Conservation (phyloP, 1,140 invertebrate species). For the Bombyx mandarina region DNA sequence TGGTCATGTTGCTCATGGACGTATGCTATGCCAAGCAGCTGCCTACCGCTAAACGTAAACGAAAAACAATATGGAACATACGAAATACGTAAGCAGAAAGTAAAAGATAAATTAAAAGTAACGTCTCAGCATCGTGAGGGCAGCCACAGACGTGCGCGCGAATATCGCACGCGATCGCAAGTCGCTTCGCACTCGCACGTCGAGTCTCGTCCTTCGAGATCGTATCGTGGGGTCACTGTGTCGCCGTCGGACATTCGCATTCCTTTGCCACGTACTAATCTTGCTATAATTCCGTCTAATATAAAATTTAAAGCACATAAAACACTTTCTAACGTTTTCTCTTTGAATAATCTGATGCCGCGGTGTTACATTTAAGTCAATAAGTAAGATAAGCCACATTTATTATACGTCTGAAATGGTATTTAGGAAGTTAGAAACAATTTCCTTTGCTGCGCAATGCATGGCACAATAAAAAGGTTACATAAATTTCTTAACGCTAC, state of each 20-base stretch:
- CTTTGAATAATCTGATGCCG: slow-evolving; percentile 11
- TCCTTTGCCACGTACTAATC: slow-evolving; percentile 23
- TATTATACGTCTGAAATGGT: too few relatives aligned
- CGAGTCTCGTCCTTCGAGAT: slow-evolving; percentile 34
- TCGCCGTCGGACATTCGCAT: slow-evolving; percentile 35
- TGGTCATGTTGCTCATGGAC: too few relatives aligned
- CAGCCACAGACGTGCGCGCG: slow-evolving; percentile 33
- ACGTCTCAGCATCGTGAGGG: slow-evolving; percentile 38
- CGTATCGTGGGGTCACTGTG: slow-evolving; percentile 46
- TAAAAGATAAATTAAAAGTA: slow-evolving; percentile 46
- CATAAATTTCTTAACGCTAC: too few relatives aligned
- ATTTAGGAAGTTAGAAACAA: too few relatives aligned
- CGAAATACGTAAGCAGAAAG: slow-evolving; percentile 15
- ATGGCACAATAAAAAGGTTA: too few relatives aligned
- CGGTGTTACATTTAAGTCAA: slow-evolving; percentile 5
- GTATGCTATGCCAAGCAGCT: too few relatives aligned
- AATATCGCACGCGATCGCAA: slow-evolving; percentile 51
- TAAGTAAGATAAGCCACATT: slow-evolving; percentile 4
- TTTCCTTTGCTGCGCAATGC: too few relatives aligned
- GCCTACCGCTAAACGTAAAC: too few relatives aligned
- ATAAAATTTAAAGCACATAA: slow-evolving; percentile 14
- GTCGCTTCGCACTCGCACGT: slow-evolving; percentile 9
- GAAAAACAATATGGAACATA: background rate
- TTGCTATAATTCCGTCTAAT: slow-evolving; percentile 23
- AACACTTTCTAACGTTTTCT: slow-evolving; percentile 14